Base-by-base conservation (phyloP, 2,888 invertebrate species). In the Horisme vitalbata region DNA sequence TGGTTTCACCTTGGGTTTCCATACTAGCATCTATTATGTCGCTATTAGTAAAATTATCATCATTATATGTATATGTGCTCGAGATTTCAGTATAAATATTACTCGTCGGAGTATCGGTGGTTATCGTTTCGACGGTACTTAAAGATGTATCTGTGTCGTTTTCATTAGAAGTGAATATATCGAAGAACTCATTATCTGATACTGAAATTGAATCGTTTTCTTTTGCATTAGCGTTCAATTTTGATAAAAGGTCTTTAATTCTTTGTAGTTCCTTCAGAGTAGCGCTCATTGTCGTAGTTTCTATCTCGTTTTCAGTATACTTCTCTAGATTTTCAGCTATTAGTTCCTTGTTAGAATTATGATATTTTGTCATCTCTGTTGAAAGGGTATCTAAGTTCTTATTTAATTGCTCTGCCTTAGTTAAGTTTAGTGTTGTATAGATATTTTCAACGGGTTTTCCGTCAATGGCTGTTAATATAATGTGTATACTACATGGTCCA, bases 401-500 rank as follows among this genome's bases (percentile, higher is more conserved):
- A 18, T 37, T 47, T 1, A 44, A n/a, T 26, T 38, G 36, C 24
- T 45, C 35, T 10, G 27, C 37, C 8, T 21, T 36, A 5, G 9
- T 4, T 20, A 14, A 27, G 24, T 27, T 45, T 11, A 15, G 11
- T 11, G 26, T 8, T 1, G 15, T 24, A 13, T 41, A 21, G n/a
- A 34, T 55, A 18, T 32, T 37, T 21, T 32, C 5, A 21, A 26
- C 11, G 5, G 37, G 31, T 24, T 33, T 37, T 5, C 32, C 52
- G 4, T 63, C 57, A 13, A 53, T 36, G 3, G 55, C 27, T 10
- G 59, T 51, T 10, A 63, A 33, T 32, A 52, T 57, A 5, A 66
- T 20, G 24, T 66, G 57, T 45, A 70, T 57, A 47, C 72, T 63
- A 47, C 83, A 83, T 6, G 78, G 76, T 20, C 72, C 67, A 54